Percentiles rank a stretch among this genome's conserved stretches.
phyloP scores from a whole-genome alignment of 2,113 vertebrate genomes.

The Hemibagrus wyckioides region DNA sequence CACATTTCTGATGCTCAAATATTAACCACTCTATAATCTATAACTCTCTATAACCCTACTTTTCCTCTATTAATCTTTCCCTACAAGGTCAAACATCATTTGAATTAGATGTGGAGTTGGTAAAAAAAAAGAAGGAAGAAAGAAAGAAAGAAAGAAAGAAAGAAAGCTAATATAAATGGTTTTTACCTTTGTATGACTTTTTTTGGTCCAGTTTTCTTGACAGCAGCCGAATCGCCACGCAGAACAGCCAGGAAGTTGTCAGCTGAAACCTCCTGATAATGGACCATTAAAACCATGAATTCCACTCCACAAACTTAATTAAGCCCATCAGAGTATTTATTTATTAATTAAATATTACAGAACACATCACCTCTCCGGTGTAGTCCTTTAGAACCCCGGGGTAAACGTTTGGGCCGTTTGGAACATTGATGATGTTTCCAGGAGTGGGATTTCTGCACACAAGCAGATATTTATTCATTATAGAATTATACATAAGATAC shows the following conservation, averaged over 20 bases:
- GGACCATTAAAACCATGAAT: neutral
- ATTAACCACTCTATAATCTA: no score
- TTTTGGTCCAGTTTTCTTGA: slow-evolving; percentile 21
- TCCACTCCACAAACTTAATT: neutral
- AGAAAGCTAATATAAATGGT: neutral
- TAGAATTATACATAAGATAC: neutral
- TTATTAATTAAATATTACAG: neutral
- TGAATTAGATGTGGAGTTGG: no score
- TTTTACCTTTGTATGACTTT: slow-evolving; percentile 38
- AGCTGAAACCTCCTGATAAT: slow-evolving; percentile 30
- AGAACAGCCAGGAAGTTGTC: slow-evolving; percentile 42
- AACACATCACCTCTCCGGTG: slow-evolving; percentile 25
- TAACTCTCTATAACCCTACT: no score
- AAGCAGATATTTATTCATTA: neutral
- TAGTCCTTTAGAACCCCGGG: slow-evolving; percentile 44
- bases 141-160: no score
- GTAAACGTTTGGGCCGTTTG: slow-evolving; percentile 40
- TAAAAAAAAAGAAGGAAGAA: no score
- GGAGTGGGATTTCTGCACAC: slow-evolving; percentile 35
- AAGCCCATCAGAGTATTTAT: neutral
- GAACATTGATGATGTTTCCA: slow-evolving; percentile 44
- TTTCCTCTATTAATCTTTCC: no score
- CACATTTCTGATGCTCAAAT: no score
- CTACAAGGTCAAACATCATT: no score
- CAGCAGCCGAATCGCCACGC: slow-evolving; percentile 11